These are phyloP conservation scores for Ammodramus savannarum DNA, from an alignment of 2,113 vertebrate species.

Conservation along the genomic window DNA sequence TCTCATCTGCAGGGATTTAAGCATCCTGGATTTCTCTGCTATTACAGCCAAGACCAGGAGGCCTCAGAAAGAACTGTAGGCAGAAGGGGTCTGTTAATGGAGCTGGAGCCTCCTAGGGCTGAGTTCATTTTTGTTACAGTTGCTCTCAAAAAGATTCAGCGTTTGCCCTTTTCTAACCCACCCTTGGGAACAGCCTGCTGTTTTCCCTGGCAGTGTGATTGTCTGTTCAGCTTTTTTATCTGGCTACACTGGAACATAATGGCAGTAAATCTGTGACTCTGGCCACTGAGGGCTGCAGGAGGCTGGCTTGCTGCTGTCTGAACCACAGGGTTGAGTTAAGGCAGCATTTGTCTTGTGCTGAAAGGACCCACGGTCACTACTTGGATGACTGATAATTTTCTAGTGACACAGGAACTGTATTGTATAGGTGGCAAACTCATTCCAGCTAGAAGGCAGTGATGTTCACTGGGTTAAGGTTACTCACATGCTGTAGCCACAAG, in stretches of 20 bases:
- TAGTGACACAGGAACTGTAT: background rate
- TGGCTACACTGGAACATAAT: background rate
- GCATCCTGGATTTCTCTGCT: background rate
- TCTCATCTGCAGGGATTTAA: background rate
- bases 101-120: background rate
- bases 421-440: background rate
- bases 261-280: background rate
- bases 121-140: background rate
- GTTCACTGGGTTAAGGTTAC: background rate
- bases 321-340: background rate
- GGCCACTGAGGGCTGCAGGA: background rate
- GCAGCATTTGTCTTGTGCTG: background rate
- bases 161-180: background rate
- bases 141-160: background rate
- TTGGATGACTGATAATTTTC: background rate
- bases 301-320: background rate
- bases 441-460: background rate
- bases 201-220: background rate
- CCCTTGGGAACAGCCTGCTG: background rate
- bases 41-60: background rate
- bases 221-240: background rate
- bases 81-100: background rate
- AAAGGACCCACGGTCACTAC: accelerated
- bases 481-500: background rate
- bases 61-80: background rate